Base-by-base conservation (phyloP, 1,140 invertebrate species). In the Bombyx mandarina region DNA sequence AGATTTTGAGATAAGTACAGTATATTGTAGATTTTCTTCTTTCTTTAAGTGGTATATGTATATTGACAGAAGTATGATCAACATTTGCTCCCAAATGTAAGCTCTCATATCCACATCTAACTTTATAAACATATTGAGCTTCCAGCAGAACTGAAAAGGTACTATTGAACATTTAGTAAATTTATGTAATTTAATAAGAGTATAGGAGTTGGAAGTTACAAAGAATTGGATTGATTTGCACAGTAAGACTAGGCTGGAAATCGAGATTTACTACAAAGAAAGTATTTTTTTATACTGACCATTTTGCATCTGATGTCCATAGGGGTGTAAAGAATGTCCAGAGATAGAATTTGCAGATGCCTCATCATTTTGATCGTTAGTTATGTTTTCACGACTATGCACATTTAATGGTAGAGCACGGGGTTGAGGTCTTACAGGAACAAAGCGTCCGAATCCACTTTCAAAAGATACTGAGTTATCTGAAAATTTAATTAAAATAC, bases 401-500 rank as follows among this genome's bases (percentile, higher is more conserved):
- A 77, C 78, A 62, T 77, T 82, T 58, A 84, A 62, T 8, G 79
- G 82, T 51, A 84, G 61, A 43, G 73, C 81, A 54, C 87, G 73
- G 6, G 87, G 87, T 57, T 88, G 86, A 1, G 86, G 87, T 57
- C 87, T 75, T 6, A 88, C 86, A 45, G 86, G 86, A 5, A 88
- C 87, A 80, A 88, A 88, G 60, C 87, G 74, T 61, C 86, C 84
- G 71, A 86, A 87, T 26, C 81, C 81, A 79, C 79, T 81, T 55
- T 87, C 79, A 75, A 80, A 84, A 59, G 82, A 66, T 54, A 80
- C 78, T 50, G 80, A 76, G 60, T 87, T 82, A 60, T 82, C 81
- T 84, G 73, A 56, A 58, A 70, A 50, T 35, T 35, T 35, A 51
- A 8, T 3, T 10, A 7, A 49, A 35, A 7, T 3, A 9, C n/a